Conservation (phyloP, 1,140 invertebrate genomes). For the Aphaenogaster ashmeadi region DNA sequence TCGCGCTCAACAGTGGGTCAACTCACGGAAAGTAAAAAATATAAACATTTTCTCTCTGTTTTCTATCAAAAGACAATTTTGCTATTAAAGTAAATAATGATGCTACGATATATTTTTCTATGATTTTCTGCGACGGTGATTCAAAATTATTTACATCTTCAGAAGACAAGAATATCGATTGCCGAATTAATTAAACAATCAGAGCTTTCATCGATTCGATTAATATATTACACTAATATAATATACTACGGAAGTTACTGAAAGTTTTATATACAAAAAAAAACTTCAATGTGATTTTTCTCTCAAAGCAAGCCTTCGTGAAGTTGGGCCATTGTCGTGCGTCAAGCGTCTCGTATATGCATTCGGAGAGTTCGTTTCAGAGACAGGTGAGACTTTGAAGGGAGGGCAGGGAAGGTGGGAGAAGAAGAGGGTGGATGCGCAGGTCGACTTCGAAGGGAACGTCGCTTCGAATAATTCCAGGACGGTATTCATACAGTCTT, state of each 20-base stretch:
- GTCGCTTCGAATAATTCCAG: slow-evolving; percentile 56
- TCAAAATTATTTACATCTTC: neutral
- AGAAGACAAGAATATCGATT: neutral
- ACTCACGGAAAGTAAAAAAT: neutral
- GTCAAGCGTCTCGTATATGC: slow-evolving; percentile 9
- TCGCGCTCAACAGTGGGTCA: neutral
- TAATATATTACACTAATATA: neutral
- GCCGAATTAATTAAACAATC: neutral
- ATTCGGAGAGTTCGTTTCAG: slow-evolving; percentile 31
- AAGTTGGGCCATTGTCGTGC: slow-evolving; percentile 1
- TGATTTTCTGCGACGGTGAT: neutral
- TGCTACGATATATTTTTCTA: neutral
- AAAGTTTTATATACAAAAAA: neutral
- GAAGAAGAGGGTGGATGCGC: slow-evolving; percentile 14
- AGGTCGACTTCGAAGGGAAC: slow-evolving; percentile 42
- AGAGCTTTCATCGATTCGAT: neutral
- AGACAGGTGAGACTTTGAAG: slow-evolving; percentile 53
- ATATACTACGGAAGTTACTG: neutral
- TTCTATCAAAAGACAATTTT: neutral
- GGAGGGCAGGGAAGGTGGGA: neutral
- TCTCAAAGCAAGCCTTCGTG: slow-evolving; percentile 8
- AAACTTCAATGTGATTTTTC: slow-evolving; percentile 21
- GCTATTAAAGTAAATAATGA: neutral
- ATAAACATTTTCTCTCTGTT: neutral
- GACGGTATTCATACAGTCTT: slow-evolving; percentile 48